phyloP scores from a whole-genome alignment of 2,888 invertebrate genomes.

The Griposia aprilina region DNA sequence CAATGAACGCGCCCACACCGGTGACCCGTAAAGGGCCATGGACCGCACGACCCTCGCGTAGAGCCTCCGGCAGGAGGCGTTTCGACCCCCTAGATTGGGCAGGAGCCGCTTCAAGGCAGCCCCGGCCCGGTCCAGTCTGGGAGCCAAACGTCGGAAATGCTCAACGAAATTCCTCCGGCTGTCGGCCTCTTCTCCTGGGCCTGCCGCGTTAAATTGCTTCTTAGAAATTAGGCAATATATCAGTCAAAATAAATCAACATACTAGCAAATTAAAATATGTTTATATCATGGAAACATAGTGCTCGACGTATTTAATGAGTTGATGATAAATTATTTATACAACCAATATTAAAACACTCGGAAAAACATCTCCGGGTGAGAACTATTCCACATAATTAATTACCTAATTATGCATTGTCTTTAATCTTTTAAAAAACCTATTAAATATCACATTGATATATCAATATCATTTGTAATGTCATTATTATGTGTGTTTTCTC shows the following conservation, averaged over 20 bases:
- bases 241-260: not conserved
- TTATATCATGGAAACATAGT: not conserved
- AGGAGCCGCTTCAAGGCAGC: too few species aligned
- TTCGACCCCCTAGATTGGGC: too few species aligned
- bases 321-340: not conserved
- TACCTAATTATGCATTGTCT: constrained; percentile 21
- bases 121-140: too few species aligned
- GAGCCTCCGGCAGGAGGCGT: too few species aligned
- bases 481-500: constrained; percentile 29
- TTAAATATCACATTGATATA: constrained; percentile 33
- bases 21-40: too few species aligned
- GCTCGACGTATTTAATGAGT: not conserved
- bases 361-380: not conserved
- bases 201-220: not conserved
- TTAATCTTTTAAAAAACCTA: constrained; percentile 25
- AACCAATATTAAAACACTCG: not conserved
- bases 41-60: too few species aligned
- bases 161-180: too few species aligned
- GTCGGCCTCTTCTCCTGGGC: too few species aligned
- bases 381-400: constrained; percentile 31
- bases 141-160: too few species aligned
- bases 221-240: not conserved
- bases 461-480: constrained; percentile 31
- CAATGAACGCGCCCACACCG: too few species aligned
- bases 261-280: not conserved